Conservation (phyloP, 2,113 vertebrate species). For the Rhipidura dahli region DNA sequence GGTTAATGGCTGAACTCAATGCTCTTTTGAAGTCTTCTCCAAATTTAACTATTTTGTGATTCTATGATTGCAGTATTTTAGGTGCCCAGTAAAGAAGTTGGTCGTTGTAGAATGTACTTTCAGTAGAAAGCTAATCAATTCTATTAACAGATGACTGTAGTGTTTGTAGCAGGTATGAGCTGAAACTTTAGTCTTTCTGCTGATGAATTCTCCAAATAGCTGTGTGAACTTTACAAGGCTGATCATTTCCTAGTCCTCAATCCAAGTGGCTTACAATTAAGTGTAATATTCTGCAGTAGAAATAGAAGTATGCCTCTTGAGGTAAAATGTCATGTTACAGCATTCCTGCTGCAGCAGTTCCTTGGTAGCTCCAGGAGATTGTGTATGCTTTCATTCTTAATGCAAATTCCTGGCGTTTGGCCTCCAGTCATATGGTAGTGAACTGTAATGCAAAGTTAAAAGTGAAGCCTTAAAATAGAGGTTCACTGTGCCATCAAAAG, state of each 20-base stretch:
- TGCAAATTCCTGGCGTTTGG: neutral
- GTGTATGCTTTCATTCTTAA: neutral
- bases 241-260: neutral
- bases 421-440: neutral
- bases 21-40: neutral
- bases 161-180: neutral
- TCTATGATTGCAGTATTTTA: neutral
- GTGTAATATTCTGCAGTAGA: neutral
- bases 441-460: neutral
- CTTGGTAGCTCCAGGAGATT: neutral
- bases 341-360: neutral
- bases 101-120: neutral
- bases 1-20: neutral
- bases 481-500: slow-evolving; percentile 4
- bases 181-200: neutral
- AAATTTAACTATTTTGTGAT: neutral
- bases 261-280: neutral
- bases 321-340: neutral
- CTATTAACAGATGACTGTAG: neutral
- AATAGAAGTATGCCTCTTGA: neutral
- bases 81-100: neutral
- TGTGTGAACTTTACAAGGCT: neutral
- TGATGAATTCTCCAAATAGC: neutral
- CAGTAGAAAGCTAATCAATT: neutral
- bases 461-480: slow-evolving; percentile 39